These are phyloP conservation scores for Drosophila neoperkinsi DNA, from an alignment of 2,888 invertebrate genomes.

Conservation along the genomic window DNA sequence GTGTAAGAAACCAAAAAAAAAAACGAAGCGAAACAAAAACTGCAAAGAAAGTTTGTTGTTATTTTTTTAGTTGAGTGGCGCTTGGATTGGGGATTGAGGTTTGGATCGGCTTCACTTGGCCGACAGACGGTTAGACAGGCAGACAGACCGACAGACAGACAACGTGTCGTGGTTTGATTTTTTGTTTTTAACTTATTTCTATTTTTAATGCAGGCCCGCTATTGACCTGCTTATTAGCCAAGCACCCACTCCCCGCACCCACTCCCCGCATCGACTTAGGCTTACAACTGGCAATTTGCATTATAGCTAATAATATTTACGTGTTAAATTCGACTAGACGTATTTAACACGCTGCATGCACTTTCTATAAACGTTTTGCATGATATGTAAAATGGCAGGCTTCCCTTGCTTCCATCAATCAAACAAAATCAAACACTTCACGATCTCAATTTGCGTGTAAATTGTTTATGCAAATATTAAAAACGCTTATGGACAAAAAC, in stretches of 20 bases:
- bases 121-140: not conserved
- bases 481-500: slow-evolving; percentile 34
- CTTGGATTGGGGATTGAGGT: slow-evolving; percentile 45
- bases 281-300: slow-evolving; percentile 49
- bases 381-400: slow-evolving; percentile 20
- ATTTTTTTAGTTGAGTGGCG: slow-evolving; percentile 48
- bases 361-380: slow-evolving; percentile 50
- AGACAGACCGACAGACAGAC: not conserved
- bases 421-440: slow-evolving; percentile 5
- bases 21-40: slow-evolving; percentile 39
- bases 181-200: slow-evolving; percentile 23
- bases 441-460: slow-evolving; percentile 55
- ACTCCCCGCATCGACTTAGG: not conserved
- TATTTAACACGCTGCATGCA: slow-evolving; percentile 44
- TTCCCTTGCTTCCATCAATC: slow-evolving; percentile 8
- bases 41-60: slow-evolving; percentile 74
- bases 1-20: slow-evolving; percentile 32
- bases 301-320: slow-evolving; percentile 56
- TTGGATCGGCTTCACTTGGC: slow-evolving; percentile 46
- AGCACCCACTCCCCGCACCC: slow-evolving; percentile 12
- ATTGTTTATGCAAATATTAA: slow-evolving; percentile 65
- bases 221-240: slow-evolving; percentile 74
- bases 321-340: slow-evolving; percentile 65
- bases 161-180: slow-evolving; percentile 20
- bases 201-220: slow-evolving; percentile 64